phyloP scores from a whole-genome alignment of 2,113 vertebrate species.

The Carassius auratus region DNA sequence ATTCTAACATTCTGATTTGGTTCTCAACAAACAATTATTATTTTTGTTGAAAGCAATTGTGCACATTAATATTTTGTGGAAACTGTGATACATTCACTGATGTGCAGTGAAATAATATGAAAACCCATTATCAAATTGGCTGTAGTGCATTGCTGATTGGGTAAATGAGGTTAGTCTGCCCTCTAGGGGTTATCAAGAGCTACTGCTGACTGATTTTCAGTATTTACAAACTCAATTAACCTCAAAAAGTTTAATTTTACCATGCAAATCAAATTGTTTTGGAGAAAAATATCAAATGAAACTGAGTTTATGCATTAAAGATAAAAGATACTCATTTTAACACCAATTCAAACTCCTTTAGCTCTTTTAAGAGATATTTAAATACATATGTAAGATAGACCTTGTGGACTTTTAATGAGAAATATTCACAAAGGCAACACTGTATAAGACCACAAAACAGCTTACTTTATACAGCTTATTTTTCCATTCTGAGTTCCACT shows the following conservation, averaged over 20 bases:
- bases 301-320: neutral
- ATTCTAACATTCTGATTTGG: neutral
- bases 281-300: neutral
- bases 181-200: constrained; percentile 25
- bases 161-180: constrained; percentile 9
- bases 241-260: neutral
- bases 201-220: neutral
- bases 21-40: neutral
- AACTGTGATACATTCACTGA: neutral
- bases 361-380: neutral
- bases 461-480: neutral
- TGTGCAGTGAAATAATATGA: neutral
- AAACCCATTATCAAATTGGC: neutral
- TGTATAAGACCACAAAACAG: neutral
- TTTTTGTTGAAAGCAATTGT: neutral
- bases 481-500: neutral
- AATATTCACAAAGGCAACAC: neutral
- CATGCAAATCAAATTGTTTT: neutral
- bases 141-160: neutral
- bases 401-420: neutral
- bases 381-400: neutral
- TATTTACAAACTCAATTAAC: too few relatives aligned
- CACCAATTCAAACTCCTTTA: neutral
- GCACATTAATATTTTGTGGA: neutral
- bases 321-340: neutral